Percentiles rank a stretch among this genome's conserved stretches.
Conservation (phyloP, 2,797 vertebrate species). For the Melanotaenia parkinsoni region DNA sequence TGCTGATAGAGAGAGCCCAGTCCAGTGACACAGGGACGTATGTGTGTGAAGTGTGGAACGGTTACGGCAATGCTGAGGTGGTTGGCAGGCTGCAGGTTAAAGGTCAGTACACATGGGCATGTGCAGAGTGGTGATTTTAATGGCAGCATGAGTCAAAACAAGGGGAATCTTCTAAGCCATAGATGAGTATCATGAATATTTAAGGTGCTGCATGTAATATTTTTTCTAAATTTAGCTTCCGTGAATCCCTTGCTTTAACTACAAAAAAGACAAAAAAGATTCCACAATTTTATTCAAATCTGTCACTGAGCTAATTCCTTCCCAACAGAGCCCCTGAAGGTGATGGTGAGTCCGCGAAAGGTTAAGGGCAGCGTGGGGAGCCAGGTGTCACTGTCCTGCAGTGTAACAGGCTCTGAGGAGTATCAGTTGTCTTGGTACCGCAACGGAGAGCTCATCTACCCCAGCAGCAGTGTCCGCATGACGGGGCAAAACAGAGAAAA, state of each 20-base stretch:
- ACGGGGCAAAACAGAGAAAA: conserved; percentile 91
- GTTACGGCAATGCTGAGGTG: conserved; percentile 94
- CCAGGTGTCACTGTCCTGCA: conserved; percentile 95
- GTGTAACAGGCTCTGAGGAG: conserved; percentile 92
- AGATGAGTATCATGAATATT: not conserved
- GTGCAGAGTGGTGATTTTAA: not conserved
- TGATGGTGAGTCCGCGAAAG: conserved; percentile 92
- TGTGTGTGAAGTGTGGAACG: conserved; percentile 97
- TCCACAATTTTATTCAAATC: not conserved
- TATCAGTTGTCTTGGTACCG: conserved; percentile 97
- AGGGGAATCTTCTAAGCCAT: not conserved
- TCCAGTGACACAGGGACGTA: conserved; percentile 92
- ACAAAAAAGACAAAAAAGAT: not conserved
- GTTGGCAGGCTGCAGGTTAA: conserved; percentile 91
- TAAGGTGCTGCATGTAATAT: not conserved
- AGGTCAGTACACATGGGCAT: conserved; percentile 86
- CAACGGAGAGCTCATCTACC: conserved; percentile 94
- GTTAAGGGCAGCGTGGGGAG: conserved; percentile 97
- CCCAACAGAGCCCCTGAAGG: conserved; percentile 90
- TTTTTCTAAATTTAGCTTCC: not conserved
- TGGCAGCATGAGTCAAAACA: conserved; percentile 1
- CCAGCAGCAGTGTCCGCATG: conserved; percentile 92
- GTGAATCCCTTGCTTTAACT: not conserved
- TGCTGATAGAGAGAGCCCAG: conserved; percentile 91
- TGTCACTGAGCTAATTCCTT: conserved; percentile 12